These are phyloP conservation scores for Actinemys pallida DNA, from an alignment of 2,113 vertebrate species.

Conservation along the genomic window DNA sequence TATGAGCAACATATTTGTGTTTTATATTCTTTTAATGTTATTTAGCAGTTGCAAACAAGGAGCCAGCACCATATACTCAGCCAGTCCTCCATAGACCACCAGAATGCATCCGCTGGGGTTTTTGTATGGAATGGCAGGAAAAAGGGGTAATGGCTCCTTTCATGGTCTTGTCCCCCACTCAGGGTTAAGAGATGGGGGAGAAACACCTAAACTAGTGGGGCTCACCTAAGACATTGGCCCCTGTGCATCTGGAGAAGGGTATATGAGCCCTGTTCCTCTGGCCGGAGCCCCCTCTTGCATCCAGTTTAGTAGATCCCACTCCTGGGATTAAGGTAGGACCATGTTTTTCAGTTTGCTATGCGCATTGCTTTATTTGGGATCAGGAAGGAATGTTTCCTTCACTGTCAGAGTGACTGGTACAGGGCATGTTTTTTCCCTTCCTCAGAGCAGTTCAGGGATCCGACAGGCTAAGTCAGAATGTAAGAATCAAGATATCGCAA, in stretches of 20 bases:
- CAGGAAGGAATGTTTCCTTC: not conserved
- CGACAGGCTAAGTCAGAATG: too few relatives aligned
- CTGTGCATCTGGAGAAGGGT: not conserved
- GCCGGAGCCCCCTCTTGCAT: not conserved
- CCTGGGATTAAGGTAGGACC: not conserved
- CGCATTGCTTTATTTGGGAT: not conserved
- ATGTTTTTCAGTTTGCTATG: not conserved
- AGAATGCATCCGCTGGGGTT: not conserved
- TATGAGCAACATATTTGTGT: not conserved
- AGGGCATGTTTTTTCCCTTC: too few relatives aligned
- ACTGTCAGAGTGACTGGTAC: not conserved
- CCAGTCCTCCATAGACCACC: not conserved
- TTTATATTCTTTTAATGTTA: not conserved
- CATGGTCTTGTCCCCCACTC: not conserved
- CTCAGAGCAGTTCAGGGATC: too few relatives aligned
- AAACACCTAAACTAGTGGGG: not conserved
- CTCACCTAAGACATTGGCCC: not conserved
- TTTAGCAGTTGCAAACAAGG: not conserved
- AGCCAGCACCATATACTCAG: not conserved
- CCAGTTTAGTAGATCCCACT: not conserved
- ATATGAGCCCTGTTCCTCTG: not conserved
- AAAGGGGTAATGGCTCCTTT: not conserved
- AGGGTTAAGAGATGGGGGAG: not conserved
- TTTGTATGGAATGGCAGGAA: not conserved
- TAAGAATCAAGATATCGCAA: too few relatives aligned